Evolutionary conservation across 2,113 vertebrate species (phyloP), one percentile per base, ranked within the genome.

Genomic region (Haemorhous mexicanus): DNA sequence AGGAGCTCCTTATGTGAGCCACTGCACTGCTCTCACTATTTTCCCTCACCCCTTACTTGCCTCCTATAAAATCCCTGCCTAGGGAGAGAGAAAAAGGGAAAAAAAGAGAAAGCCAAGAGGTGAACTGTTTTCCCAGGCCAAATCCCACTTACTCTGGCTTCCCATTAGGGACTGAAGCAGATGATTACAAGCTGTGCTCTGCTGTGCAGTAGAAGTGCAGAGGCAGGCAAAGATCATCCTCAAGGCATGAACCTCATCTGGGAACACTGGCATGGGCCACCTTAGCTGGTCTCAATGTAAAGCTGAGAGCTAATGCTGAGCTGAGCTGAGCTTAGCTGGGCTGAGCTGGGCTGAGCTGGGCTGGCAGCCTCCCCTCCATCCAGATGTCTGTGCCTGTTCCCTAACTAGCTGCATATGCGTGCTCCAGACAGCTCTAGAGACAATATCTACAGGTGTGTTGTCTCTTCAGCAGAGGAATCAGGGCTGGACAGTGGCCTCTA

Each of bases 301-400:
- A 78, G 43, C 35, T 84, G 77, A 79, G 49, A 78, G n/a, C 23
- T 56, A 59, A 75, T 24, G n/a, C 22, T 56, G 41, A 11, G 28
- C 47, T 89, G 43, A 3, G 64, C 63, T 20, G 22, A 0, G n/a
- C 33, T 46, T 11, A 0, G 30, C 39, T 44, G 49, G 2, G 28
- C 21, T 30, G n/a, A 0, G 27, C 41, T 39, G 35, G 0, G 44
- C 47, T 43, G 43, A 1, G 23, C 52, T 56, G 32, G 0, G 44
- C 44, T 43, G 41, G 41, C 43, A 84, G 30, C 39, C 21, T 85
- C 41, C 16, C 24, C 35, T 66, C 17, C 33, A n/a, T 67, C n/a
- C 84, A 64, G 62, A 22, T 68, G 23, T 44, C 52, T 80, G 16
- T 33, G 18, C 23, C 24, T 64, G 28, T 61, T 39, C 21, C 27